Base-by-base conservation (phyloP, 2,113 vertebrate genomes). In the Clarias gariepinus region DNA sequence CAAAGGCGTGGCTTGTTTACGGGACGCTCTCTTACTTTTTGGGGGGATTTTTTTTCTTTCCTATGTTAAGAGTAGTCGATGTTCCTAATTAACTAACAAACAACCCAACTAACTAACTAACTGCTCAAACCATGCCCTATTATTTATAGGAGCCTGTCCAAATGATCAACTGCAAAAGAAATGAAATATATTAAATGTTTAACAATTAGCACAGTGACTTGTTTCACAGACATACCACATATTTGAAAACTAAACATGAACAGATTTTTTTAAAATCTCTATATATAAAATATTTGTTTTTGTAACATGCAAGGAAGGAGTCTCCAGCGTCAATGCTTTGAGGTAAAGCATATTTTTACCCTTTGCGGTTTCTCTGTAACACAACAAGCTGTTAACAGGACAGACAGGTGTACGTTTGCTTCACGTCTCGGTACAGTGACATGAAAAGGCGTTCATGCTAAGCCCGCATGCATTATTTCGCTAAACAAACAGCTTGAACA, bases 1-100 rank as follows among this genome's bases (percentile, higher is more conserved):
- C 84, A 88, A 77, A 85, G 78, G 81, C 69, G 30, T 47, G 74
- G 82, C 25, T 47, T 63, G 58, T 79, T 87, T 86, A 79, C 74
- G 19, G 66, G 74, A 79, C 79, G 78, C 71, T 78, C 81, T 81
- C 23, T 71, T 25, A 55, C 4, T 28, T 13, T 83, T 88, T 81
- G 47, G 47, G 47, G 47, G 47, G 47, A 47, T 58, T 73, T 47
- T 74, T 74, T 41, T 73, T 52, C 15, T 23, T 47, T 64, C 55
- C 18, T 1, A 19, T 47, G 16, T 52, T 83, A 55, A 53, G 64
- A 83, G 69, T 83, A 68, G 28, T 57, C n/a, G 6, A 30, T 33
- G 25, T 55, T 30, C 15, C 81, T 57, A 55, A 47, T 61, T 66
- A 66, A 66, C 11, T 9, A 74, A 47, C 9, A 13, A 76, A 52